Evolutionary conservation across 1,140 invertebrate genomes (phyloP).

Genomic region (Calliopsis andreniformis): DNA sequence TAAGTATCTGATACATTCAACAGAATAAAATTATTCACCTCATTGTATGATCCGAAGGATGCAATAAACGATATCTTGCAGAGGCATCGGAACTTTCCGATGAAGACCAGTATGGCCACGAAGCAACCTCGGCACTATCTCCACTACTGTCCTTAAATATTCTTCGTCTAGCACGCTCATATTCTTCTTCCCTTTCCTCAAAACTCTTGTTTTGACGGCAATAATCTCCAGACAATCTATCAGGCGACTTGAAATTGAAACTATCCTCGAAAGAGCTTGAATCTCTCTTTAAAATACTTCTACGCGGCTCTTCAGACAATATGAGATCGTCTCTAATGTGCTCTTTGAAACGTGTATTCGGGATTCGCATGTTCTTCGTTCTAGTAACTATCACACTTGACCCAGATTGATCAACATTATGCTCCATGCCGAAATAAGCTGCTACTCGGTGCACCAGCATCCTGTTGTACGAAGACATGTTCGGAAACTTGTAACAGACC

Average conservation of each 20-base stretch:
- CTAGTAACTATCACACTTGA: conserved; percentile 92
- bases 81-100: conserved; percentile 77
- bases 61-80: conserved; percentile 74
- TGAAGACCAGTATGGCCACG: conserved; percentile 82
- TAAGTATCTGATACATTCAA: not conserved
- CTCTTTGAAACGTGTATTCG: conserved; percentile 85
- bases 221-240: conserved; percentile 85
- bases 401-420: conserved; percentile 94
- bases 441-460: conserved; percentile 97
- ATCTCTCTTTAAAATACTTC: conserved; percentile 92
- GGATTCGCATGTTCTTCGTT: conserved; percentile 89
- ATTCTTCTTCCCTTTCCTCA: conserved; percentile 94
- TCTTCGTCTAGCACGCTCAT: conserved; percentile 89
- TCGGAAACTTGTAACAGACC: conserved; percentile 91
- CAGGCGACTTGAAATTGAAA: conserved; percentile 83
- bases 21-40: conserved; percentile 61
- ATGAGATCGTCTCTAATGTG: conserved; percentile 84
- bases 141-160: conserved; percentile 87
- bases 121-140: conserved; percentile 73
- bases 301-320: conserved; percentile 85
- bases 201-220: conserved; percentile 92
- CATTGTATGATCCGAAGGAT: conserved; percentile 73
- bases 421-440: conserved; percentile 96
- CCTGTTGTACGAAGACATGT: conserved; percentile 96
- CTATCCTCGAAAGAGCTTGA: conserved; percentile 90